These are phyloP conservation scores for Reticulitermes speratus DNA, from an alignment of 1,140 invertebrate species.

Conservation along the genomic window DNA sequence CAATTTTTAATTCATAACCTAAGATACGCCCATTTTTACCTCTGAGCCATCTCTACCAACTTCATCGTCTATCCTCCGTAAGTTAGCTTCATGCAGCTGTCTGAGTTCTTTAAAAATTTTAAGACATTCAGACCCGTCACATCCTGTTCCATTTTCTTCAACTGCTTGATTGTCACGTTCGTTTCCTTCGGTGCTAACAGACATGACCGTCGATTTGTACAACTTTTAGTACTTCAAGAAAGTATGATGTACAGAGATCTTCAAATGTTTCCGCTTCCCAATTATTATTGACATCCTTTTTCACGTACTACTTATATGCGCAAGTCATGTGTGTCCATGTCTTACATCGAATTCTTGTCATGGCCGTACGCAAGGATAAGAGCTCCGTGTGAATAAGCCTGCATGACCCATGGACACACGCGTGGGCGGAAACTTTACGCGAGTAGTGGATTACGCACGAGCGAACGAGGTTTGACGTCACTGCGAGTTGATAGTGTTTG, in stretches of 20 bases:
- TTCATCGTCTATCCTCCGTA: neutral
- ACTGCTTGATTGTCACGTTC: neutral
- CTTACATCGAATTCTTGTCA: too few relatives aligned
- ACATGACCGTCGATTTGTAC: neutral
- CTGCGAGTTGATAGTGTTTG: too few relatives aligned
- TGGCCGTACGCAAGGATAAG: too few relatives aligned
- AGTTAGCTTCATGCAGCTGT: neutral
- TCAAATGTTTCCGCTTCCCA: neutral
- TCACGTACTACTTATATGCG: too few relatives aligned
- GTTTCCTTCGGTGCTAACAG: neutral
- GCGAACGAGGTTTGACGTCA: too few relatives aligned
- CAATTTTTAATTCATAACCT: neutral
- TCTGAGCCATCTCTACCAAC: neutral
- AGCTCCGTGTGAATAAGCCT: too few relatives aligned
- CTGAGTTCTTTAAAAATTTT: neutral
- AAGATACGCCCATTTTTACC: neutral
- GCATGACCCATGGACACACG: too few relatives aligned
- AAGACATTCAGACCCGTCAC: neutral
- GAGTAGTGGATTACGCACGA: too few relatives aligned
- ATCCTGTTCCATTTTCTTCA: neutral
- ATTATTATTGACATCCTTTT: neutral
- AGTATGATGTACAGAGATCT: neutral
- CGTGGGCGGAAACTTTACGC: too few relatives aligned
- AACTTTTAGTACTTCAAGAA: neutral
- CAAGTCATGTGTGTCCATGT: too few relatives aligned